Evolutionary conservation across 2,888 invertebrate genomes (phyloP).

Genomic region (Drosophila atripex): DNA sequence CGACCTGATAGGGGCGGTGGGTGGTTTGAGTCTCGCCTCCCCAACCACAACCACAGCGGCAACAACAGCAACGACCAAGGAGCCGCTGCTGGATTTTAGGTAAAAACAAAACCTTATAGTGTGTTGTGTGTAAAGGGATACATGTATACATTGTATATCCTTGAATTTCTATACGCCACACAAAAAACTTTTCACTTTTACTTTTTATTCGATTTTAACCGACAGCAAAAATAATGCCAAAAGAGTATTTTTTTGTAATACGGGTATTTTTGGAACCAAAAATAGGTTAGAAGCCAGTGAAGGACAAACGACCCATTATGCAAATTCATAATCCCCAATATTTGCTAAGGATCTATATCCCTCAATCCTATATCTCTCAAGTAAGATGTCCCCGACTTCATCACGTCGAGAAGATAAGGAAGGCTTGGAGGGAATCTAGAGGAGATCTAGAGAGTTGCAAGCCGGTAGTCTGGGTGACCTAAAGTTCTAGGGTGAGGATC

Average conservation of each 20-base stretch:
- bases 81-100: slow-evolving; percentile 39
- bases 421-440: no score
- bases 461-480: no score
- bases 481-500: no score
- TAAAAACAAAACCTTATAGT: not conserved
- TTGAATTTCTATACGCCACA: not conserved
- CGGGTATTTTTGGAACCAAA: slow-evolving; percentile 1
- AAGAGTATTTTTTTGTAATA: not conserved
- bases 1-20: slow-evolving; percentile 60
- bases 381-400: no score
- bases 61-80: slow-evolving; percentile 31
- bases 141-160: not conserved
- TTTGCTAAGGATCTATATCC: no score
- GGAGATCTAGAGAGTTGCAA: no score
- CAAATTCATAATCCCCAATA: slow-evolving; percentile 41
- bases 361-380: no score
- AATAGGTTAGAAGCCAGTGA: slow-evolving; percentile 18
- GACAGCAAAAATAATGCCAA: not conserved
- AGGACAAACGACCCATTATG: slow-evolving; percentile 25
- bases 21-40: slow-evolving; percentile 43
- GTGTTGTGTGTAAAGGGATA: not conserved
- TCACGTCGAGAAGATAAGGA: no score
- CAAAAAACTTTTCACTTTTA: not conserved
- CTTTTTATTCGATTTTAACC: not conserved
- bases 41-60: slow-evolving; percentile 18